Evolutionary conservation across 2,888 invertebrate genomes (phyloP).

Genomic region (Tinea trinotella): DNA sequence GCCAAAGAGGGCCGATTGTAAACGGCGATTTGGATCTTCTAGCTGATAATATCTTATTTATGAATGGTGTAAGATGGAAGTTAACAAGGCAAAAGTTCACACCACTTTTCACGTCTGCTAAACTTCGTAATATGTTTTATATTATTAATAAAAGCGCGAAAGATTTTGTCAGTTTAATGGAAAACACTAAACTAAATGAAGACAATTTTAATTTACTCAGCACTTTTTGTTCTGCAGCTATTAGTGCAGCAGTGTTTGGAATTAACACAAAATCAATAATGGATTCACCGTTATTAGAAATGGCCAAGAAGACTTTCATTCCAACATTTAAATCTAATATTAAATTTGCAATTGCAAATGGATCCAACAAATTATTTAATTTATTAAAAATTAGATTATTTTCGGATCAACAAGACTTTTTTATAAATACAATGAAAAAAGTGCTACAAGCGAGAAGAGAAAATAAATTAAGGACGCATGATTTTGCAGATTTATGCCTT

Average conservation of each 20-base stretch:
- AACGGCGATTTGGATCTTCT: slow-evolving; percentile 32
- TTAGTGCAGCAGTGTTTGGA: slow-evolving; percentile 49
- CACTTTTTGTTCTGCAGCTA: slow-evolving; percentile 37
- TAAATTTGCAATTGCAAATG: slow-evolving; percentile 28
- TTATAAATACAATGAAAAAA: slow-evolving; percentile 39
- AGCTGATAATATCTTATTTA: slow-evolving; percentile 36
- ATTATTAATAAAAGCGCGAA: slow-evolving; percentile 43
- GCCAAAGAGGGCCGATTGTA: slow-evolving; percentile 33
- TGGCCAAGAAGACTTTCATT: slow-evolving; percentile 35
- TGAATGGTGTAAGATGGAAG: slow-evolving; percentile 44
- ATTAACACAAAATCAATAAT: slow-evolving; percentile 38
- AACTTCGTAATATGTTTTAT: slow-evolving; percentile 49
- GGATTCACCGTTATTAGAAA: slow-evolving; percentile 41
- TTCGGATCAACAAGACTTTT: slow-evolving; percentile 41
- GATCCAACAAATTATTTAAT: slow-evolving; percentile 33
- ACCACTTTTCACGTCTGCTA: slow-evolving; percentile 43
- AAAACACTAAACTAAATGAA: slow-evolving; percentile 27
- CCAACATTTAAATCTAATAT: slow-evolving; percentile 30
- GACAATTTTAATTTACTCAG: slow-evolving; percentile 31
- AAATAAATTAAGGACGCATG: slow-evolving; percentile 30
- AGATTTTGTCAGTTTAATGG: slow-evolving; percentile 38
- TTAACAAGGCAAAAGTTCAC: slow-evolving; percentile 44
- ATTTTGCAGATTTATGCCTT: slow-evolving; percentile 46
- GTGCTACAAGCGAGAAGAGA: slow-evolving; percentile 35
- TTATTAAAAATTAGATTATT: slow-evolving; percentile 37